Evolutionary conservation across 2,797 vertebrate genomes (phyloP).

Genomic region (Delichon dasypus): DNA sequence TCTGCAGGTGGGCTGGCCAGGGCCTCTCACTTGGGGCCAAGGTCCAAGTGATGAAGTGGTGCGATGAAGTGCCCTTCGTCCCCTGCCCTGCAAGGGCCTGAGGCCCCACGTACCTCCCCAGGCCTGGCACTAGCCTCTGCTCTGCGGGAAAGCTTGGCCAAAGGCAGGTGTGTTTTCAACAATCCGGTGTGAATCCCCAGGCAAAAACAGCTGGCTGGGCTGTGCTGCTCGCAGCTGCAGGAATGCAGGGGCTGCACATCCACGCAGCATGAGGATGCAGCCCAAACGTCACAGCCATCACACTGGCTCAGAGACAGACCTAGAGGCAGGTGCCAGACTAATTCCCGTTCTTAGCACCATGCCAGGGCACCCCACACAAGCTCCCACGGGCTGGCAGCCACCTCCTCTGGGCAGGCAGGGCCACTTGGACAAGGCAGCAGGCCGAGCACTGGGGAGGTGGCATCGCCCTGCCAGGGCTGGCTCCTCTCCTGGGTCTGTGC

Average conservation of each 20-base stretch:
- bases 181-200: neutral
- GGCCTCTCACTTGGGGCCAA: neutral
- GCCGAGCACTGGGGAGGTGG: fast-evolving
- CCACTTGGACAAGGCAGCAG: neutral
- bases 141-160: neutral
- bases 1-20: neutral
- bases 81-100: neutral
- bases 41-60: neutral
- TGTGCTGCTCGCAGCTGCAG: fast-evolving
- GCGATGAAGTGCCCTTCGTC: neutral
- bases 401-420: neutral
- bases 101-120: neutral
- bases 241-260: neutral
- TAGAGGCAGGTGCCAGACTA: neutral
- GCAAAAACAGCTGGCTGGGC: neutral
- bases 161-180: neutral
- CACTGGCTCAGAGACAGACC: neutral
- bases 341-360: neutral
- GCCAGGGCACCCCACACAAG: neutral
- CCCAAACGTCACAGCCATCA: neutral
- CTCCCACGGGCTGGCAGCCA: neutral
- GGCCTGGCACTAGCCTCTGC: neutral
- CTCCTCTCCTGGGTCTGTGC: neutral
- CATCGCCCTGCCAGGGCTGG: neutral
- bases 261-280: neutral